Evolutionary conservation across 2,888 invertebrate genomes (phyloP), one percentile per base, ranked within the genome.

Genomic region (Spialia ferax): DNA sequence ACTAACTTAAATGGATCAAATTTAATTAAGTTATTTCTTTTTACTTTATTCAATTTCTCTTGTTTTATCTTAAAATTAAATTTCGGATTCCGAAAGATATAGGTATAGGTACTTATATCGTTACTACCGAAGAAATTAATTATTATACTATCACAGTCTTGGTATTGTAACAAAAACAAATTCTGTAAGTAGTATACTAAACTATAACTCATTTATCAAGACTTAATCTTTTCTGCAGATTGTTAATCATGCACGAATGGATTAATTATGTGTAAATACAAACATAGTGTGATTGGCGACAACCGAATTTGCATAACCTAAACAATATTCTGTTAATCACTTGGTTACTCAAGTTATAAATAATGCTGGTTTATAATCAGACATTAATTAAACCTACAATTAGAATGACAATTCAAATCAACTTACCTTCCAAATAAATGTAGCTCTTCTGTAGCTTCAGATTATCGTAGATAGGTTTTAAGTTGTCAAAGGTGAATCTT

Each of bases 371-470:
- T 22, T 22, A 23, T 18, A 20, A 48, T 10, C 2, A 11, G 2
- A 48, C 45, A 10, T 18, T 45, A 15, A 42, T 20, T 48, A 20
- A 23, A 22, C 11, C 3, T 0, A 48, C 18, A 8, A 15, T 20
- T 18, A 20, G 18, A 15, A 15, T 15, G n/a, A 7, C 2, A 8
- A 48, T 20, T 54, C 3, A 29, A 32, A 38, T 32, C 11, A 50
- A 82, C 96, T 95, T 90, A 97, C 97, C 97, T 93, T 96, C 96
- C 73, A 97, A 90, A 81, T 96, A 95, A 79, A 97, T 95, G 86
- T 96, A 95, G 82, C 97, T 96, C 75, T 95, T 95, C 72, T 93
- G 94, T 81, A 96, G 96, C 88, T 96, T 96, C 82, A 97, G 94
- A 84, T 97, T 97, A 79, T 96, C 95, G 81, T 96, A 95, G 83